phyloP scores from a whole-genome alignment of 1,140 invertebrate genomes.

The Diprion similis region DNA sequence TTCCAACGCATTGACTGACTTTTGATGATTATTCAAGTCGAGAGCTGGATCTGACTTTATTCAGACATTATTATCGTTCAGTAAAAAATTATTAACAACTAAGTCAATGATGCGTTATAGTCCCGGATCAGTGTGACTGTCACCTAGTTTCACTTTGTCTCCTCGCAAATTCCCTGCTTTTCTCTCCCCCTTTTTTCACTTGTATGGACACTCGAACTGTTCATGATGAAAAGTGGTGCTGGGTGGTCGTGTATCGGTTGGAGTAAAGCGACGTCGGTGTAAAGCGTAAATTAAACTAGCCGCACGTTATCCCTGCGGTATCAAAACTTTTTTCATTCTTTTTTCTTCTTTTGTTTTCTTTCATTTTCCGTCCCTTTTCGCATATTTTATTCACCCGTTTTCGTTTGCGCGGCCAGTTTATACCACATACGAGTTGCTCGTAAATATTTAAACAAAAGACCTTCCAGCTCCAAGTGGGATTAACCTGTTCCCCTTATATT shows the following conservation, averaged over 20 bases:
- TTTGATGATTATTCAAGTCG: too few relatives aligned
- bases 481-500: neutral
- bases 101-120: too few relatives aligned
- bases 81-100: too few relatives aligned
- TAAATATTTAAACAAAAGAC: constrained; percentile 3
- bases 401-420: neutral
- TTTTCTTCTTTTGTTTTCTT: neutral
- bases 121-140: too few relatives aligned
- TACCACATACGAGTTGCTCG: neutral
- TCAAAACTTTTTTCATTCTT: neutral
- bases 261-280: neutral
- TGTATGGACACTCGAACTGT: neutral
- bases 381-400: neutral
- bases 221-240: neutral
- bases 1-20: too few relatives aligned
- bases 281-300: constrained; percentile 3
- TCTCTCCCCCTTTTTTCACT: neutral
- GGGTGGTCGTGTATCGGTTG: neutral
- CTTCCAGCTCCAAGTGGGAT: neutral
- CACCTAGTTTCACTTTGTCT: too few relatives aligned
- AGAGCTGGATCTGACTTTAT: too few relatives aligned
- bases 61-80: too few relatives aligned
- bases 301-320: constrained; percentile 4
- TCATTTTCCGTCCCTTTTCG: neutral
- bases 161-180: neutral